Conservation (phyloP, 2,797 vertebrate species). For the Hemibagrus guttatus region DNA sequence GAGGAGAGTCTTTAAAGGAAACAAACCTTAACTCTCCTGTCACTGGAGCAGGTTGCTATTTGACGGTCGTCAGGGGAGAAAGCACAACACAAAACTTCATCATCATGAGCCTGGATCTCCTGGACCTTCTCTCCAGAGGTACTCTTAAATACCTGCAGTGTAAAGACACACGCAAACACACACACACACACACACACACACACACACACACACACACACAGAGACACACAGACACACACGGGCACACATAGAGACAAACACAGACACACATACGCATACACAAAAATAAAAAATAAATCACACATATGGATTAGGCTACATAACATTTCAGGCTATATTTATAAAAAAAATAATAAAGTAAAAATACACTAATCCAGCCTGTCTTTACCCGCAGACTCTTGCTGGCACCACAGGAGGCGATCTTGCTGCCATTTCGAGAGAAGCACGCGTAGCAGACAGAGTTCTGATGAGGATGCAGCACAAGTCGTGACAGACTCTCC, state of each 20-base stretch:
- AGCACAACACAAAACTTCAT: slow-evolving; percentile 90
- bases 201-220: background rate
- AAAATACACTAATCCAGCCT: background rate
- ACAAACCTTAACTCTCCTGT: slow-evolving; percentile 90
- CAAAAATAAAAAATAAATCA: background rate
- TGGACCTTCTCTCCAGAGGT: slow-evolving; percentile 88
- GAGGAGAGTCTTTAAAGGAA: background rate
- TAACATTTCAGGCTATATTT: background rate
- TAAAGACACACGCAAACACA: background rate
- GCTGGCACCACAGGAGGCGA: slow-evolving; percentile 91
- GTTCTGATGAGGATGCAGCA: slow-evolving; percentile 91
- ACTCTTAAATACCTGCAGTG: slow-evolving; percentile 85
- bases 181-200: slow-evolving; percentile 9
- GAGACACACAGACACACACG: slow-evolving; percentile 11
- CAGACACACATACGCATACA: background rate
- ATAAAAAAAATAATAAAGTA: background rate
- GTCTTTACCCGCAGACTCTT: slow-evolving; percentile 85
- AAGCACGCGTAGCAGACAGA: slow-evolving; percentile 91
- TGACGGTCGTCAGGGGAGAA: slow-evolving; percentile 87
- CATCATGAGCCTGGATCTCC: slow-evolving; percentile 86
- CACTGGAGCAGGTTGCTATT: slow-evolving; percentile 91
- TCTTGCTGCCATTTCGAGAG: slow-evolving; percentile 85
- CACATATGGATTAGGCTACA: background rate
- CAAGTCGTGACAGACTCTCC: slow-evolving; percentile 85
- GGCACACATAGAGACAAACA: background rate